Evolutionary conservation across 2,113 vertebrate genomes (phyloP).

Genomic region (Loxodonta africana): DNA sequence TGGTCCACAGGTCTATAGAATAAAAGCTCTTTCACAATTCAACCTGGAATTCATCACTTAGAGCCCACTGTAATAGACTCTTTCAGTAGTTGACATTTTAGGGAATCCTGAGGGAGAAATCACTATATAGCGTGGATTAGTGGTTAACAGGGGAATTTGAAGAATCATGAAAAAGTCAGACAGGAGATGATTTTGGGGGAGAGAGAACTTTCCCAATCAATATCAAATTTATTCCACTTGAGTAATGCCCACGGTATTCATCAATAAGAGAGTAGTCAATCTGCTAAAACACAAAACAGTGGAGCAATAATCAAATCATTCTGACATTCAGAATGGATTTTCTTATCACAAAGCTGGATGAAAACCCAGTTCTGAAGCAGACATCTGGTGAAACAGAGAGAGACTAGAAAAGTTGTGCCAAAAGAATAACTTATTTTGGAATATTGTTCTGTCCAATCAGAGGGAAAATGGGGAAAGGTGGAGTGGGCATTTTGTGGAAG

Average conservation of each 20-base stretch:
- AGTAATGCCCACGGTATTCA: neutral
- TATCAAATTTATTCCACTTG: neutral
- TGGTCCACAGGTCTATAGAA: neutral
- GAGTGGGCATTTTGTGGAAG: neutral
- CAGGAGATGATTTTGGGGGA: neutral
- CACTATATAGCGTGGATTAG: neutral
- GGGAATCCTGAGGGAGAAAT: neutral
- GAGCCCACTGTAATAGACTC: neutral
- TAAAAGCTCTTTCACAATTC: neutral
- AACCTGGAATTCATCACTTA: neutral
- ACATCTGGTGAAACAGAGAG: neutral
- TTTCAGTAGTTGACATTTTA: neutral
- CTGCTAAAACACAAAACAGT: neutral
- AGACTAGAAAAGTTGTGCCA: neutral
- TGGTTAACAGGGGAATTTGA: neutral
- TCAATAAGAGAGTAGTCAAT: neutral
- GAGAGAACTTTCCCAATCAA: neutral
- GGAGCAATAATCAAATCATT: neutral
- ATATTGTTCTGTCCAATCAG: neutral
- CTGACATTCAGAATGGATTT: neutral
- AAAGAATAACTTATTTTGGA: slow-evolving; percentile 39
- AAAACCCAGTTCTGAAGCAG: neutral
- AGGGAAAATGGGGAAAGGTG: neutral
- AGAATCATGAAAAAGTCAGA: slow-evolving; percentile 21
- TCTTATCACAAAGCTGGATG: neutral